These are phyloP conservation scores for Temnothorax curvispinosus DNA, from an alignment of 1,140 invertebrate genomes.

Conservation along the genomic window DNA sequence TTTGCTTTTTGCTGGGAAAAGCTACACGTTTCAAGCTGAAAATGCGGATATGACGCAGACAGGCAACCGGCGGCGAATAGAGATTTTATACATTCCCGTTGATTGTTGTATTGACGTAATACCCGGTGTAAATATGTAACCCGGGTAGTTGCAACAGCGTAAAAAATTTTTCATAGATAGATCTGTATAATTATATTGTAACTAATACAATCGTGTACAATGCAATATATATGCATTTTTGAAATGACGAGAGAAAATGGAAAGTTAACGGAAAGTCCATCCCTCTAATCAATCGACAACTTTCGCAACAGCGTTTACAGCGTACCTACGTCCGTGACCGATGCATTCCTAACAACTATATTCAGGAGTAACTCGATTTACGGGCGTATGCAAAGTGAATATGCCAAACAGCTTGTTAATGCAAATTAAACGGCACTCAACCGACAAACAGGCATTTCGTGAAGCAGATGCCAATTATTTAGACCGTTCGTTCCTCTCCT, in stretches of 20 bases:
- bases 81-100: not conserved
- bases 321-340: not conserved
- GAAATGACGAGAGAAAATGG: not conserved
- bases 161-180: not conserved
- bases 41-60: not conserved
- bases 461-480: conserved; percentile 67
- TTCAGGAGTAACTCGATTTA: conserved; percentile 68
- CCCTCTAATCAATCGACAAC: not conserved
- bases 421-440: conserved; percentile 62
- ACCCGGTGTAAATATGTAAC: not conserved
- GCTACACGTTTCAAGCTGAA: not conserved
- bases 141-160: not conserved
- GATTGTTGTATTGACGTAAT: not conserved
- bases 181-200: not conserved
- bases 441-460: conserved; percentile 47
- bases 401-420: conserved; percentile 71
- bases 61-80: not conserved
- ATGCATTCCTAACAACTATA: conserved; percentile 62
- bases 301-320: not conserved
- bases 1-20: not conserved
- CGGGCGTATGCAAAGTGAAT: conserved; percentile 49
- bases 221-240: not conserved
- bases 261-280: conserved; percentile 22
- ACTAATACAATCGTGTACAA: not conserved
- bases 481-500: conserved; percentile 31